Conservation (phyloP, 2,113 vertebrate genomes). For the Dromiciops gliroides region DNA sequence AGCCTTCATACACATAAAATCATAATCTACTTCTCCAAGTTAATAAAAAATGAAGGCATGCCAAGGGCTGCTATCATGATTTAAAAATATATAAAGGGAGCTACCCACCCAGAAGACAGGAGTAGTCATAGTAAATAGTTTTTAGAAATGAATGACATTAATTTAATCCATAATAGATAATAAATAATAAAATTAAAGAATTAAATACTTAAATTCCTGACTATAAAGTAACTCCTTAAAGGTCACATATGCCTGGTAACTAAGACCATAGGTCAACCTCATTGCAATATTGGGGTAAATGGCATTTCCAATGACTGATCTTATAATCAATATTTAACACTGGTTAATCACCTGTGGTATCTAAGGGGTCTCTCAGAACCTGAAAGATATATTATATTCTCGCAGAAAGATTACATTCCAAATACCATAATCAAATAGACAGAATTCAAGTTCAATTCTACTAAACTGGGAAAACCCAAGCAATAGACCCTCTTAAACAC, state of each 20-base stretch:
- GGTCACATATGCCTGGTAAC: background rate
- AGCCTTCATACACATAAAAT: background rate
- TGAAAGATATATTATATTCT: background rate
- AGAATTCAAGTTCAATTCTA: background rate
- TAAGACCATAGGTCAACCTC: background rate
- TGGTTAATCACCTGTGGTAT: background rate
- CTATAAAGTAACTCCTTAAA: background rate
- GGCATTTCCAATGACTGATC: background rate
- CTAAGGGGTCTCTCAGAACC: background rate
- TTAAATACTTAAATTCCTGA: background rate
- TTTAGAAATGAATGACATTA: background rate
- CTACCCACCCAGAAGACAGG: background rate
- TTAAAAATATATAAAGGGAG: background rate
- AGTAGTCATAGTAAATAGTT: background rate
- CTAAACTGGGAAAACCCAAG: background rate
- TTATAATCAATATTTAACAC: background rate
- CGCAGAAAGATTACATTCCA: background rate
- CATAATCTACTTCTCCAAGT: background rate
- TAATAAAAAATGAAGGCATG: background rate
- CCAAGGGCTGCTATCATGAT: background rate
- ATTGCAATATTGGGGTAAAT: conserved; percentile 2
- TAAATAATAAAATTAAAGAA: background rate
- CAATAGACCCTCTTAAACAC: background rate
- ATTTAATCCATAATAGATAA: background rate
- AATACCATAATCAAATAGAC: background rate